Evolutionary conservation across 2,888 invertebrate genomes (phyloP).

Genomic region (Hydraecia micacea): DNA sequence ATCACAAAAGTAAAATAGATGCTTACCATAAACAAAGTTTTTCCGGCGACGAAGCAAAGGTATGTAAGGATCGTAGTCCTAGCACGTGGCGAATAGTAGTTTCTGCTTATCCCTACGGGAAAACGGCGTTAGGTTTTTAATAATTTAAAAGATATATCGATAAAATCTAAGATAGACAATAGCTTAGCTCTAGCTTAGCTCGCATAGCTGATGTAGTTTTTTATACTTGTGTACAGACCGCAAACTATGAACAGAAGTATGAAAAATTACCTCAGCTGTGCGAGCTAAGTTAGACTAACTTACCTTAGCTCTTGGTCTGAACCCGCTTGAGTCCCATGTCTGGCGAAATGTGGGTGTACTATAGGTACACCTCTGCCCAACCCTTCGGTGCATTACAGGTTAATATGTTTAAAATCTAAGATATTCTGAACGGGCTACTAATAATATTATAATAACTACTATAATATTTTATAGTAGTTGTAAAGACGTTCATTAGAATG

Average conservation of each 20-base stretch:
- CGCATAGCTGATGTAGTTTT: no score
- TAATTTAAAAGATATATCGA: not conserved
- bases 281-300: no score
- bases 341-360: no score
- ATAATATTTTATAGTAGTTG: constrained; percentile 29
- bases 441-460: no score
- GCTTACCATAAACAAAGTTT: not conserved
- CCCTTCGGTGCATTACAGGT: not conserved
- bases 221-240: no score
- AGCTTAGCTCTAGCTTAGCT: no score
- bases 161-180: not conserved
- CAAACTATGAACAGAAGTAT: no score
- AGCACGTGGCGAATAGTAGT: not conserved
- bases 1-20: not conserved
- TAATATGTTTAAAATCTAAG: not conserved
- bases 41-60: not conserved
- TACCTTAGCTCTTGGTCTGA: no score
- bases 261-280: no score
- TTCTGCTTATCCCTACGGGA: not conserved
- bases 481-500: constrained; percentile 21
- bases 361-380: not conserved
- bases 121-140: not conserved
- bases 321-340: no score
- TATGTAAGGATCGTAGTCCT: not conserved
- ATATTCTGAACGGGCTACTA: not conserved